A percentile compares a stretch with the other conserved stretches of the same genome.
These are phyloP conservation scores for Bos taurus DNA, from an alignment of 2,113 vertebrate species.

Conservation along the genomic window DNA sequence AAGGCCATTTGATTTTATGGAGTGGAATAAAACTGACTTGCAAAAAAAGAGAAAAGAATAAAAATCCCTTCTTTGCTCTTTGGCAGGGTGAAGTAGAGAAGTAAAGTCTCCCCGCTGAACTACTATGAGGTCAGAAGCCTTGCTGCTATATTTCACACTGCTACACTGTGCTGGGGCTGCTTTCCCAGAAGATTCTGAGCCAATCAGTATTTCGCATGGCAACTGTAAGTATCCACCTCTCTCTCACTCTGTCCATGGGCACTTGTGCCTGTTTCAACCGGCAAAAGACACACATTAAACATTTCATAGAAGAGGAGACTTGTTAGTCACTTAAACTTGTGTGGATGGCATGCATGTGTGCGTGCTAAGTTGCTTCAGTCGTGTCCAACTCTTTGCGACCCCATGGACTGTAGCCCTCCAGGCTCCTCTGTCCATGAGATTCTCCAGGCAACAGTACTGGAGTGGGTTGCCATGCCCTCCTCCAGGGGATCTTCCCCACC, in stretches of 20 bases:
- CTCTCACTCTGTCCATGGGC: not conserved
- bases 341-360: not conserved
- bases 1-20: slow-evolving; percentile 37
- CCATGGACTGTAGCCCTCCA: not conserved
- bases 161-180: slow-evolving; percentile 94
- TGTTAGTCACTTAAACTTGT: not conserved
- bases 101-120: slow-evolving; percentile 86
- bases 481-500: not conserved
- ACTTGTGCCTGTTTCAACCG: not conserved
- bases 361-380: not conserved
- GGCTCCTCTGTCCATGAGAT: not conserved
- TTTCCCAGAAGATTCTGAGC: slow-evolving; percentile 99
- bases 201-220: slow-evolving; percentile 99
- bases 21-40: slow-evolving; percentile 33
- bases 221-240: slow-evolving; percentile 92
- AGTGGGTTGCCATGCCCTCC: not conserved
- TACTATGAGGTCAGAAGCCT: slow-evolving; percentile 99
- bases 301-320: not conserved
- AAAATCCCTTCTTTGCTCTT: slow-evolving; percentile 61
- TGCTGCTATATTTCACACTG: slow-evolving; percentile 97
- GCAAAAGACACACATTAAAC: not conserved
- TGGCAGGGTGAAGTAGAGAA: slow-evolving; percentile 91
- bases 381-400: not conserved
- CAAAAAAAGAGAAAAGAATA: not conserved
- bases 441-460: not conserved